These are phyloP conservation scores for Drosophila cognata DNA, from an alignment of 2,888 invertebrate genomes.

Conservation along the genomic window DNA sequence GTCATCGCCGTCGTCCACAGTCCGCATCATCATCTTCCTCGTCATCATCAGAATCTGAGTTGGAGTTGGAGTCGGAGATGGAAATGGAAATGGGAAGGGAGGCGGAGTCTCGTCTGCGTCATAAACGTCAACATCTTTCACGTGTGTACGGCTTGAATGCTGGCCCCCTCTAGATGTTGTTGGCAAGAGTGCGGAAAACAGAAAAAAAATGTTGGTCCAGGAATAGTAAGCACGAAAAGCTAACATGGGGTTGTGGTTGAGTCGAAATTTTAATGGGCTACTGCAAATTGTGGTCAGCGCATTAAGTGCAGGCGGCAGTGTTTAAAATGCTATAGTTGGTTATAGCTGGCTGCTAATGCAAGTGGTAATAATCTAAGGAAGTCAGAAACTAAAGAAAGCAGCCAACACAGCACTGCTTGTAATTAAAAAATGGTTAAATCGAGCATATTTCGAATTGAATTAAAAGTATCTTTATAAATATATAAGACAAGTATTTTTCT, in stretches of 20 bases:
- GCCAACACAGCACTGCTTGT: not conserved
- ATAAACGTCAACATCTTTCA: constrained; percentile 76
- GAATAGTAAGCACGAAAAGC: constrained; percentile 31
- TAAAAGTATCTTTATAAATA: not conserved
- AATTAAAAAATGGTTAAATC: not conserved
- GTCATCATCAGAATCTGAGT: constrained; percentile 53
- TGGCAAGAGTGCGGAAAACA: constrained; percentile 29
- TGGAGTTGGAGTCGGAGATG: constrained; percentile 16
- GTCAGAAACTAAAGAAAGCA: constrained; percentile 1
- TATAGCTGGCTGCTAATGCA: constrained; percentile 23
- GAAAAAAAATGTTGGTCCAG: constrained; percentile 31
- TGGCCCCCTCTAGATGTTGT: constrained; percentile 21
- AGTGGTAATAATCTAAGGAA: constrained; percentile 20
- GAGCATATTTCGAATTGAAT: not conserved
- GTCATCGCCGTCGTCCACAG: constrained; percentile 40
- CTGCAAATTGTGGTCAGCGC: constrained; percentile 48
- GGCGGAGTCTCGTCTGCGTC: constrained; percentile 52
- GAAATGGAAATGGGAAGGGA: constrained; percentile 2
- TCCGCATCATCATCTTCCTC: constrained; percentile 53
- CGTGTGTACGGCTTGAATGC: constrained; percentile 24
- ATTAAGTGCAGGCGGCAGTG: constrained; percentile 48
- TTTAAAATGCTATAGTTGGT: constrained; percentile 9
- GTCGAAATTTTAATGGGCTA: constrained; percentile 69
- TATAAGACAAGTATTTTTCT: no score
- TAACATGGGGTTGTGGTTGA: constrained; percentile 37